These are phyloP conservation scores for Osedax frankpressi DNA, from an alignment of 2,888 invertebrate species.

Conservation along the genomic window DNA sequence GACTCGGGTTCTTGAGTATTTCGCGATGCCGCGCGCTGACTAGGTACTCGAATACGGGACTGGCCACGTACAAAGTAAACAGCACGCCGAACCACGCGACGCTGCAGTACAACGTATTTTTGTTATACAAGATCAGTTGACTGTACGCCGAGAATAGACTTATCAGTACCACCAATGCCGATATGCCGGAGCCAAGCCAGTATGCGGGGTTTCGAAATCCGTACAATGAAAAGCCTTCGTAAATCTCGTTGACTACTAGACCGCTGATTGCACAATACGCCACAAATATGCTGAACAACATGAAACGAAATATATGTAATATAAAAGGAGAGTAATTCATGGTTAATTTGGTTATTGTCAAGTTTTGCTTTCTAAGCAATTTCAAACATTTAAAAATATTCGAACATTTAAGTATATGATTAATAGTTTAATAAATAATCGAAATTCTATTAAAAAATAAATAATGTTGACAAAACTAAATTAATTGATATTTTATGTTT, in stretches of 20 bases:
- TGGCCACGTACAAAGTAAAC: background rate
- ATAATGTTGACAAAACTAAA: too few species aligned
- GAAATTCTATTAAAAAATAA: too few species aligned
- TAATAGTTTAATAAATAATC: too few species aligned
- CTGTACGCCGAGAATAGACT: background rate
- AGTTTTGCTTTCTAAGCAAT: too few species aligned
- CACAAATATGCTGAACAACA: background rate
- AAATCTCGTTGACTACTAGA: background rate
- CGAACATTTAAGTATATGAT: too few species aligned
- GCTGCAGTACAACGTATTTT: background rate
- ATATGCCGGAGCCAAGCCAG: background rate
- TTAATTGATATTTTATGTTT: too few species aligned
- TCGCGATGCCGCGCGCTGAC: background rate
- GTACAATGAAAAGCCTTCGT: background rate
- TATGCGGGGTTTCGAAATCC: background rate
- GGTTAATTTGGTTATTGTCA: too few species aligned
- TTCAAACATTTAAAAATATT: too few species aligned
- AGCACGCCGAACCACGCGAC: background rate
- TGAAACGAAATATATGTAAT: background rate
- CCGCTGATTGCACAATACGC: background rate
- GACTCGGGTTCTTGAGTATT: background rate
- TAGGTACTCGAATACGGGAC: background rate
- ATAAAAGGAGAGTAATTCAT: too few species aligned
- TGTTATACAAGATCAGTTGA: background rate
- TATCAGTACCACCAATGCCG: background rate